Evolutionary conservation across 2,113 vertebrate genomes (phyloP).

Genomic region (Antechinus stuartii): DNA sequence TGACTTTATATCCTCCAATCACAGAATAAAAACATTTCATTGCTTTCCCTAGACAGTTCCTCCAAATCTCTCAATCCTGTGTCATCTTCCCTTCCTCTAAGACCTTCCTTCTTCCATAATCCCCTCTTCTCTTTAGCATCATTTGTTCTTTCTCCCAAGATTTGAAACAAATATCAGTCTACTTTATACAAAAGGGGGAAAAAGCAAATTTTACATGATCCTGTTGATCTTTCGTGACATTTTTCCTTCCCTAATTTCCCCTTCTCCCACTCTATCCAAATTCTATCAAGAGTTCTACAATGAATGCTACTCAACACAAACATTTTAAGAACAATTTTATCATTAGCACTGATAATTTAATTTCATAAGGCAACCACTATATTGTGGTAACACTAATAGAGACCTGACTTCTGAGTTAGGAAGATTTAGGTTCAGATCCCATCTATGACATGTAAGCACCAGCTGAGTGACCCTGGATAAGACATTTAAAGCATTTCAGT

Average conservation of each 20-base stretch:
- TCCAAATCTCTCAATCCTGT: not conserved
- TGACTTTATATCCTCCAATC: not conserved
- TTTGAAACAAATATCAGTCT: not conserved
- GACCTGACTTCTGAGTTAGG: not conserved
- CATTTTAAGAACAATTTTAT: not conserved
- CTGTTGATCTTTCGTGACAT: not conserved
- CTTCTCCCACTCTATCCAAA: not conserved
- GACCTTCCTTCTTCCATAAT: not conserved
- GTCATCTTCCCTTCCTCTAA: not conserved
- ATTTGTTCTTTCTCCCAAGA: not conserved
- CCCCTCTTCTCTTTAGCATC: not conserved
- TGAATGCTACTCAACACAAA: not conserved
- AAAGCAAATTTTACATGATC: not conserved
- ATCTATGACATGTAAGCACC: not conserved
- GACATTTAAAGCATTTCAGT: not conserved
- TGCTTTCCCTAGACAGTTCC: not conserved
- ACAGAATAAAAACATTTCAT: not conserved
- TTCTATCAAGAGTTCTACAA: not conserved
- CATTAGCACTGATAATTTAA: not conserved
- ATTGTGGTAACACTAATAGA: not conserved
- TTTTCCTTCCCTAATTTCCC: not conserved
- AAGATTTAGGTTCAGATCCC: not conserved
- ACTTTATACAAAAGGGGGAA: not conserved
- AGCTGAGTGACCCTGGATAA: not conserved
- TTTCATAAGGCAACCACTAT: not conserved